phyloP scores from a whole-genome alignment of 1,140 invertebrate species.

The Microplitis demolitor region DNA sequence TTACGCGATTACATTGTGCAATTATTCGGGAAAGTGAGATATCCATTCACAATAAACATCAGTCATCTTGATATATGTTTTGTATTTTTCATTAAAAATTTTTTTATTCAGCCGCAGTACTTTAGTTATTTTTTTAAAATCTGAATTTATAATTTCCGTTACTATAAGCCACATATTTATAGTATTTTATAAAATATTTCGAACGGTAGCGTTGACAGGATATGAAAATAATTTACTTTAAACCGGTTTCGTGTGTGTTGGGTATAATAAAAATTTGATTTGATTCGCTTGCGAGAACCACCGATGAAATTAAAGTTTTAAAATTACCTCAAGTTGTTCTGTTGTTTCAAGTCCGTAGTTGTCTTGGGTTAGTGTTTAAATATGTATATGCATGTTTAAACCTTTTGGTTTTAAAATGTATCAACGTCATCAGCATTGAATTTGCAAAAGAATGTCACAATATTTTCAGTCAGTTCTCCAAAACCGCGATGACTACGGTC shows the following conservation, averaged over 20 bases:
- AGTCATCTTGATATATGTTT: conserved; percentile 10
- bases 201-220: conserved; percentile 29
- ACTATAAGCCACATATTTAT: neutral
- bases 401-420: neutral
- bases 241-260: conserved; percentile 16
- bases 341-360: too few species aligned
- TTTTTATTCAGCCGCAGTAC: too few species aligned
- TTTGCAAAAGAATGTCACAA: neutral
- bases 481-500: neutral
- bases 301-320: too few species aligned
- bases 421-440: neutral
- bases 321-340: too few species aligned
- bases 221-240: conserved; percentile 14
- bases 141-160: conserved; percentile 1
- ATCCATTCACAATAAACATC: conserved; percentile 15
- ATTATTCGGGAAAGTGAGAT: conserved; percentile 27
- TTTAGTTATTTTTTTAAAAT: conserved; percentile 3
- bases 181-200: neutral
- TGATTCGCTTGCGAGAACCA: neutral
- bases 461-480: neutral
- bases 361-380: too few species aligned
- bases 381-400: neutral
- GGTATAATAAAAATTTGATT: conserved; percentile 22
- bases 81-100: too few species aligned
- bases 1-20: conserved; percentile 26